Evolutionary conservation across 92 coral and sea anemone genomes (phyloP).

Genomic region (Paragorgia papillata): DNA sequence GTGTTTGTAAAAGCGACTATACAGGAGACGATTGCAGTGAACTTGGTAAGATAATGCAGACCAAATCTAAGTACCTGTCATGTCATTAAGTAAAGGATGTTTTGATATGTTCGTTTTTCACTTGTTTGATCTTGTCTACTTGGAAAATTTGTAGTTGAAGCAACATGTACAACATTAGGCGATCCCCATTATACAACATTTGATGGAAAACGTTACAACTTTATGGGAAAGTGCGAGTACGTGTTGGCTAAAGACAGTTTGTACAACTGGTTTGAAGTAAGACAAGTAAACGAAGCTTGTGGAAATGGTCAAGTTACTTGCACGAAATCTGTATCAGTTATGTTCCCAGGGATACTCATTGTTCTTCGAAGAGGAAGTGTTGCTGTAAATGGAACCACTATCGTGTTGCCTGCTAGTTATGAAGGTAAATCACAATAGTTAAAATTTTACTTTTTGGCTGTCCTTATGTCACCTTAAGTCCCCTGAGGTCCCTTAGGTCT

Average conservation of each 20-base stretch:
- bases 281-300: constrained; percentile 39
- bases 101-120: too few relatives aligned
- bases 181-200: constrained; percentile 39
- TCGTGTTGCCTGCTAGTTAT: background rate
- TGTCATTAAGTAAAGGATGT: too few relatives aligned
- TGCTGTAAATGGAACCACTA: constrained; percentile 4
- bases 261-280: constrained; percentile 15
- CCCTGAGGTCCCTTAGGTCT: too few relatives aligned
- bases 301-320: constrained; percentile 35
- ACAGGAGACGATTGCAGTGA: background rate
- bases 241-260: constrained; percentile 16
- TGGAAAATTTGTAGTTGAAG: constrained; percentile 19
- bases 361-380: constrained; percentile 17
- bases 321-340: constrained; percentile 16
- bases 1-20: constrained; percentile 4
- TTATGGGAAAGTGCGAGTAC: constrained; percentile 42
- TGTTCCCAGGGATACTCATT: constrained; percentile 9
- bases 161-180: constrained; percentile 12
- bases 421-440: background rate
- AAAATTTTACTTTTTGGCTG: background rate
- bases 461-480: too few relatives aligned
- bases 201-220: constrained; percentile 15
- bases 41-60: background rate
- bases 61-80: too few relatives aligned
- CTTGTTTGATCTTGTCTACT: too few relatives aligned